Evolutionary conservation across 2,113 vertebrate genomes (phyloP), one percentile per base, ranked within the genome.

Genomic region (Neodon shergylaensis): DNA sequence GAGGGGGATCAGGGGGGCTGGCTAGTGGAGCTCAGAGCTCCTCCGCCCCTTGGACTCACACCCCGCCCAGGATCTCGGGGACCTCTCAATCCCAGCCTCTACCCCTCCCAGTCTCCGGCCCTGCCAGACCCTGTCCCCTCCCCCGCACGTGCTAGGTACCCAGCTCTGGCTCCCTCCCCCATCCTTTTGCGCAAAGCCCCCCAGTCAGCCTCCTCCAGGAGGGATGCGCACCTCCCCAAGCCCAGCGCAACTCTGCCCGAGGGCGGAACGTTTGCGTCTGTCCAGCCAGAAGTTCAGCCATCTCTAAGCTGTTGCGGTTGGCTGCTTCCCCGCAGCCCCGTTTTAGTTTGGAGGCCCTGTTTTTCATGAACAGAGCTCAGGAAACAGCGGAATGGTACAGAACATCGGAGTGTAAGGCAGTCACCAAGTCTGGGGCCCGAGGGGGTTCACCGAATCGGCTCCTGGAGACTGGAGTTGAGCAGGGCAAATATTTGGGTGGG

Each of bases 301-400:
- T 88, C 85, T 94, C 92, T 95, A 77, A 95, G 84, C 47, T 91
- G 94, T 66, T 86, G 81, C 92, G 33, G 88, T 36, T 88, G 92
- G 91, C 92, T 54, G 92, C 77, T 86, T 93, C 76, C 65, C 68
- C 39, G 47, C 58, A 84, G 70, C 52, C 54, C 52, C 2, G 5
- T 10, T 78, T 70, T 36, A 44, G 88, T 91, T 82, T 49, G 88
- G 76, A 92, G 72, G 77, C 39, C 42, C 84, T 63, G 72, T 66
- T 74, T 94, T 70, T 31, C 81, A 21, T 8, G 61, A 44, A 44
- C 12, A 81, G 77, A 91, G 58, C 76, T 83, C 47, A n/a, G 68
- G 47, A 81, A 96, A 82, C 88, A 31, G 61, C 33, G 6, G 70
- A 68, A 66, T 36, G 31, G 33, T 31, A 88, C 54, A 31, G 76